Conservation (phyloP, 2,888 invertebrate species). For the Polydrusus cervinus region DNA sequence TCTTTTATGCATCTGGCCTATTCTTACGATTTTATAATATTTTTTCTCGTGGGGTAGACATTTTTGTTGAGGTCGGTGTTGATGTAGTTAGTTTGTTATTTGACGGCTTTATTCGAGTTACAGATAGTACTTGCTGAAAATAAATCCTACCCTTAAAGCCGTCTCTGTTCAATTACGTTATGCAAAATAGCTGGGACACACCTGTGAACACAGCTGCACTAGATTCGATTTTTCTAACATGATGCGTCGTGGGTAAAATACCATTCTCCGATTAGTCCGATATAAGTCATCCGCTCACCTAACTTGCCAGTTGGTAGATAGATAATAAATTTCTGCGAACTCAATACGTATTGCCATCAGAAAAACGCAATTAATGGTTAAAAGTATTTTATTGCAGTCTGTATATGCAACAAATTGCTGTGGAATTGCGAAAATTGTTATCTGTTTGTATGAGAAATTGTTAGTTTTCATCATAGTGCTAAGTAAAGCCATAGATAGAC, state of each 20-base stretch:
- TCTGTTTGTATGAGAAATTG: background rate
- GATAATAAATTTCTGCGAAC: constrained; percentile 27
- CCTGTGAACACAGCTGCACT: constrained; percentile 58
- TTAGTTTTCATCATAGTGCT: background rate
- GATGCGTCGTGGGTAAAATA: constrained; percentile 52
- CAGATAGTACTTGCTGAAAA: too few relatives aligned
- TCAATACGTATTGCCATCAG: constrained; percentile 10
- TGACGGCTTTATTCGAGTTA: too few relatives aligned
- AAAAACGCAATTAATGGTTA: constrained; percentile 9
- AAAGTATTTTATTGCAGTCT: constrained; percentile 10
- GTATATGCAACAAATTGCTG: constrained; percentile 4
- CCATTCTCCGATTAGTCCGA: constrained; percentile 24
- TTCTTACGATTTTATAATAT: too few relatives aligned
- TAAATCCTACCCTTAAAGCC: background rate
- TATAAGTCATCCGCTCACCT: constrained; percentile 41
- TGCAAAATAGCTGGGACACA: constrained; percentile 52
- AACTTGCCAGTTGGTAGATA: constrained; percentile 24
- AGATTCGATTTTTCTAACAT: constrained; percentile 54
- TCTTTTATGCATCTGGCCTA: too few relatives aligned
- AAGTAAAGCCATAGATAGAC: too few relatives aligned
- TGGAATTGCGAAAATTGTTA: background rate
- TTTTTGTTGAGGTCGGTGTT: too few relatives aligned
- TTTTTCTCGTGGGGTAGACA: too few relatives aligned
- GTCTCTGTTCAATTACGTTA: constrained; percentile 38
- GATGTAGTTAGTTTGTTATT: too few relatives aligned